Base-by-base conservation (phyloP, 2,797 vertebrate species). In the Chelonia mydas region DNA sequence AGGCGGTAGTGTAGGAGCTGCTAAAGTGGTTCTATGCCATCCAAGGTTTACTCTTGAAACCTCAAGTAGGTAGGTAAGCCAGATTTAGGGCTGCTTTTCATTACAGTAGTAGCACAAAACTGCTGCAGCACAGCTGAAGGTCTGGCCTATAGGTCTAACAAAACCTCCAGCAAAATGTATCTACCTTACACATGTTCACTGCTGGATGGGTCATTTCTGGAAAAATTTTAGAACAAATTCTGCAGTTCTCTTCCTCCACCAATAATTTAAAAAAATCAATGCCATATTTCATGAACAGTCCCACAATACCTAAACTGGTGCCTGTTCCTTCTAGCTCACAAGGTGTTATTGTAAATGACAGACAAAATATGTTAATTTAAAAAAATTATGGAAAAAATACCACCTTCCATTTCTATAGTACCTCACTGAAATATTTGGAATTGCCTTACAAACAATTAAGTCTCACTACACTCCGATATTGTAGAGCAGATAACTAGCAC, bases 251-350 rank as follows among this genome's bases (percentile, higher is more conserved):
- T 90, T 83, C 4, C 83, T 77, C 49, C 53, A 19, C 33, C 27
- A 92, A 33, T 87, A 85, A 81, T 82, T 79, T 90, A 68, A 84
- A n/a, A 15, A 90, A 84, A 94, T 80, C 3, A 8, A 55, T 33
- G 50, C 81, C 57, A 21, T 45, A 11, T 91, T 89, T 84, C 6
- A 15, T 37, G 47, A 81, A 31, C 33, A 89, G 65, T 37, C 41
- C 45, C 84, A 47, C 91, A 84, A 33, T 88, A 89, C 65, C 4
- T 19, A 31, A 87, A 6, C 17, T 85, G 93, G 61, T 68, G 0
- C 16, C 19, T 6, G 3, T n/a, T 89, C 3, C 4, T 55, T 88
- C 28, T 84, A 49, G 51, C 21, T 12, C 49, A n/a, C 27, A 9
- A 78, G 76, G 11, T 3, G 84, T 89, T 92, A 81, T 28, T 53